Evolutionary conservation across 37 sponge, comb jelly and placozoan species (phyloP), one percentile per base, ranked within the genome.

Genomic region (Cladorhizidae sp.): DNA sequence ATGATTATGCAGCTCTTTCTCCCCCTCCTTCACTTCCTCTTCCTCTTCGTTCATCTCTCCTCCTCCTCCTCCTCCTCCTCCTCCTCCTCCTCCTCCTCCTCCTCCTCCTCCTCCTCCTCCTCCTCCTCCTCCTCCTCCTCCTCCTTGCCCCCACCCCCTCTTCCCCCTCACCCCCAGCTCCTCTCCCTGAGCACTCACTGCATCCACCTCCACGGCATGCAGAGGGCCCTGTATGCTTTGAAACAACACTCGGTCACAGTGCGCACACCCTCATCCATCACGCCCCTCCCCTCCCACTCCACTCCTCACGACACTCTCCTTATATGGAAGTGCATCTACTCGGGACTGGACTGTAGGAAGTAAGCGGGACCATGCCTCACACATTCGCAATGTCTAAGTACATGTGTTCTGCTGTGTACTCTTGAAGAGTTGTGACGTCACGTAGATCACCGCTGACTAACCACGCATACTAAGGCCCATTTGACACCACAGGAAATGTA

Each of bases 331-430:
- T 76, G 85, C 40, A 83, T 91, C 63, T 91, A 91, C 75, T 69
- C 74, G 22, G 87, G 84, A n/a, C 54, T 90, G 72, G 91, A 90
- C 68, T 70, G 81, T 23, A 90, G 91, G 36, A 85, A 90, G 91
- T 90, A 65, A 77, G 89, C 9, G 37, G 8, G 31, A 2, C 6
- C 68, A 67, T 36, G 21, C 8, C 5, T 5, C 9, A 45, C 49
- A 45, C 9, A 9, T 9, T 12, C 9, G 49, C 49, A 45, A n/a
- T n/a, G n/a, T n/a, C n/a, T n/a, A n/a, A n/a, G n/a, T n/a, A n/a
- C n/a, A n/a, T n/a, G n/a, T n/a, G n/a, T n/a, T n/a, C n/a, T n/a
- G n/a, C n/a, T n/a, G n/a, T n/a, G n/a, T n/a, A n/a, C n/a, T n/a
- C n/a, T n/a, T n/a, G n/a, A n/a, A n/a, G n/a, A n/a, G n/a, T n/a